These are phyloP conservation scores for Sebastes nivosus DNA, from an alignment of 2,797 vertebrate species.

Conservation along the genomic window DNA sequence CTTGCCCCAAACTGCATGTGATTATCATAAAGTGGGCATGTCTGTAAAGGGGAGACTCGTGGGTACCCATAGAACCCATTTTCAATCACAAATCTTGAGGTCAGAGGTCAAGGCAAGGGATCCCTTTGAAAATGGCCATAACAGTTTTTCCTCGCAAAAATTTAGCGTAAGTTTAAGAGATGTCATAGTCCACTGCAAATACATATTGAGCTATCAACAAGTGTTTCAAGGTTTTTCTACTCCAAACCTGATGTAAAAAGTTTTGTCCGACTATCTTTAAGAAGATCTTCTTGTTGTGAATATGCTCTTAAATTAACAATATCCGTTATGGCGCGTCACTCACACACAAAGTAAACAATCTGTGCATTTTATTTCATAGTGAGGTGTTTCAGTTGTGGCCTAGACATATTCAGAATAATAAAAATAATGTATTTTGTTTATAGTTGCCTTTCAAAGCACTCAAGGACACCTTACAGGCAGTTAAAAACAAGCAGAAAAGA, in stretches of 20 bases:
- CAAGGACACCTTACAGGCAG: background rate
- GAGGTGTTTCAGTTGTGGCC: conserved; percentile 41
- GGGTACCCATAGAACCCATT: too few species aligned
- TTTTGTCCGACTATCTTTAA: background rate
- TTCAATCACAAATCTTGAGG: too few species aligned
- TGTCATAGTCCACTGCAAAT: background rate
- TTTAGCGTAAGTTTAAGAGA: too few species aligned
- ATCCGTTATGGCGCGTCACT: background rate
- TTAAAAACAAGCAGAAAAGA: background rate
- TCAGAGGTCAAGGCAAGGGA: too few species aligned
- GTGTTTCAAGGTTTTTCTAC: background rate
- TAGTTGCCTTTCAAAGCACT: background rate
- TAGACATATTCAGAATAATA: conserved; percentile 7
- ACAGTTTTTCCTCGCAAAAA: too few species aligned
- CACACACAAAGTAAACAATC: conserved; percentile 2
- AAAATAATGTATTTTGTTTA: background rate
- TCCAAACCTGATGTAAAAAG: background rate
- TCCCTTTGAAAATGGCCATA: too few species aligned
- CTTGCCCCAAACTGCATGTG: too few species aligned
- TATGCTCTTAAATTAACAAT: background rate
- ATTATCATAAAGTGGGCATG: too few species aligned
- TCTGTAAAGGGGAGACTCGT: too few species aligned
- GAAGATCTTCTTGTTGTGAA: background rate
- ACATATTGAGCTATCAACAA: background rate
- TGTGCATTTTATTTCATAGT: conserved; percentile 3